Conservation (phyloP, 1,140 invertebrate genomes). For the Hylyphantes graminicola region DNA sequence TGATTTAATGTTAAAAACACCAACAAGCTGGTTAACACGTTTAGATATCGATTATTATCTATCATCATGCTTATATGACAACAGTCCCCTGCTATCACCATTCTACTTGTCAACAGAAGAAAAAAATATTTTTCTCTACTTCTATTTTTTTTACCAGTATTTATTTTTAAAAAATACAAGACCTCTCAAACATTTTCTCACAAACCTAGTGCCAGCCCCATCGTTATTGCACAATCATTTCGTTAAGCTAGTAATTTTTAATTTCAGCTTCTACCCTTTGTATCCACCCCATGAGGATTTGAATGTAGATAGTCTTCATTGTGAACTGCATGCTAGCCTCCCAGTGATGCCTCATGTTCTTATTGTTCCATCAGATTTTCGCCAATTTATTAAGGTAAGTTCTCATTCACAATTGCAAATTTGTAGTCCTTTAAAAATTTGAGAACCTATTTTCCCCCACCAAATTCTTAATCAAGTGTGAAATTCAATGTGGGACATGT, state of each 20-base stretch:
- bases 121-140: too few species aligned
- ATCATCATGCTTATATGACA: neutral
- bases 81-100: too few species aligned
- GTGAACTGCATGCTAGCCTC: conserved; percentile 76
- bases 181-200: too few species aligned
- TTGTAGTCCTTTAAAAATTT: too few species aligned
- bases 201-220: too few species aligned
- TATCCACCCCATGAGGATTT: conserved; percentile 78
- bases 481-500: neutral
- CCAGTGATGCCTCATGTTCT: conserved; percentile 82
- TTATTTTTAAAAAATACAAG: too few species aligned
- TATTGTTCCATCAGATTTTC: conserved; percentile 84
- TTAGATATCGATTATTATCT: neutral
- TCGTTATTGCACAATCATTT: too few species aligned
- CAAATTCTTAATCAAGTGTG: neutral
- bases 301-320: conserved; percentile 77
- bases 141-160: too few species aligned
- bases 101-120: too few species aligned
- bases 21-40: neutral
- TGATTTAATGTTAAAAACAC: neutral
- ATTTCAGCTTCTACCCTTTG: conserved; percentile 78
- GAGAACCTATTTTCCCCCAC: neutral
- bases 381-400: conserved; percentile 82
- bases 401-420: neutral
- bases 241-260: too few species aligned